Conservation (phyloP, 2,797 vertebrate genomes). For the Cyclura pinguis region DNA sequence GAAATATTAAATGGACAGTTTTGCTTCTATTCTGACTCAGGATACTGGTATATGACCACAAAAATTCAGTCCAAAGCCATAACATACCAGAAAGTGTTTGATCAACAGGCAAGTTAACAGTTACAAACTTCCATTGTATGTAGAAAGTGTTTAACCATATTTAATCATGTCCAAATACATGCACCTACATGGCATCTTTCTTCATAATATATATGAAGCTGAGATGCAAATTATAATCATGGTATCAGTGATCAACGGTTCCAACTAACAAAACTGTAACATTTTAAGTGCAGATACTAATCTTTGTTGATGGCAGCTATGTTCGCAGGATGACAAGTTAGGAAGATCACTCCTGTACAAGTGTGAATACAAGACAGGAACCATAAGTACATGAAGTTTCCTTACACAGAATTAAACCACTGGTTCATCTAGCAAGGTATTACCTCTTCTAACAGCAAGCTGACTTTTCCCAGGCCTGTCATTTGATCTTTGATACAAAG, state of each 20-base stretch:
- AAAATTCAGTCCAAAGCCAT: neutral
- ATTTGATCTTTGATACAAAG: neutral
- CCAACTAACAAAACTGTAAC: neutral
- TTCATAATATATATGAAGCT: neutral
- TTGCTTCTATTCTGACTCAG: slow-evolving; percentile 12
- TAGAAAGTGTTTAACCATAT: neutral
- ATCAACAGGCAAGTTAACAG: too few species aligned
- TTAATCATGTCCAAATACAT: neutral
- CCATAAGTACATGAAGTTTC: neutral
- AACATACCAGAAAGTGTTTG: neutral
- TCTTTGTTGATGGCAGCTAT: neutral
- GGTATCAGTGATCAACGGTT: neutral
- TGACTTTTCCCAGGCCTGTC: neutral
- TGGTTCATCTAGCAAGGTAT: neutral
- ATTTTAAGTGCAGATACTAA: neutral
- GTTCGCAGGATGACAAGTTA: neutral
- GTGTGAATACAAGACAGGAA: neutral
- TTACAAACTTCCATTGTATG: neutral
- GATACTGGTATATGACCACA: neutral
- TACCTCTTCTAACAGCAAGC: neutral
- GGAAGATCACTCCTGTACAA: neutral
- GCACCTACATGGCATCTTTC: neutral
- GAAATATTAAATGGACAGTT: slow-evolving; percentile 37
- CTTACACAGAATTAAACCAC: neutral
- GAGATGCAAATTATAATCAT: neutral